Conservation (phyloP, 2,113 vertebrate species). For the Sebastes schlegelii region DNA sequence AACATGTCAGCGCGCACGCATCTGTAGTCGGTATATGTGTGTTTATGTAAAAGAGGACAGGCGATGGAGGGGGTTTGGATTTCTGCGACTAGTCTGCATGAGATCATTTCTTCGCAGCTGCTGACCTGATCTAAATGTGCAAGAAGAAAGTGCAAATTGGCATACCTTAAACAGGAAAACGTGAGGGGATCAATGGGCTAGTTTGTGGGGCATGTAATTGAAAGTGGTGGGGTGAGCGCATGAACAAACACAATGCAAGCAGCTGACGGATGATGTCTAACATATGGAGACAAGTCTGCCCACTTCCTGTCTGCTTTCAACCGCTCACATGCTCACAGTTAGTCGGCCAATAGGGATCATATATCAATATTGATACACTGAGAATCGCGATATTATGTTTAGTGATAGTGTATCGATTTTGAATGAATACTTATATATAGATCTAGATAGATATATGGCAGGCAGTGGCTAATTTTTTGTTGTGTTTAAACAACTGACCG, state of each 20-base stretch:
- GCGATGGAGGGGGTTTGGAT: neutral
- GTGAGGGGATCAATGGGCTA: slow-evolving; percentile 69
- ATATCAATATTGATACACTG: too few species aligned
- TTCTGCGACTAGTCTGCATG: neutral
- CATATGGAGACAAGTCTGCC: slow-evolving; percentile 67
- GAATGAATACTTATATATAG: too few species aligned
- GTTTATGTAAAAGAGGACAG: neutral
- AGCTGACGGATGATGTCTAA: slow-evolving; percentile 75
- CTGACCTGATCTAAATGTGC: slow-evolving; percentile 37
- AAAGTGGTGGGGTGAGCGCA: slow-evolving; percentile 60
- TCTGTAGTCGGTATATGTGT: neutral
- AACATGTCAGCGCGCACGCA: slow-evolving; percentile 21
- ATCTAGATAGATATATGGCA: too few species aligned
- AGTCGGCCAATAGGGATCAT: neutral
- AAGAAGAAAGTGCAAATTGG: slow-evolving; percentile 40
- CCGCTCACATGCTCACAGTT: slow-evolving; percentile 38
- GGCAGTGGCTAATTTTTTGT: too few species aligned
- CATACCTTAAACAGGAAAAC: slow-evolving; percentile 45
- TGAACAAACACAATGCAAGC: slow-evolving; percentile 63
- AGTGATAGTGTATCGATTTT: too few species aligned
- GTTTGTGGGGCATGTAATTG: slow-evolving; percentile 76
- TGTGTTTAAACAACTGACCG: too few species aligned
- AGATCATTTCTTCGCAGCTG: slow-evolving; percentile 59
- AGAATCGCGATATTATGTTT: too few species aligned
- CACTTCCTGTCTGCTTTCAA: slow-evolving; percentile 53